Evolutionary conservation across 1,140 invertebrate species (phyloP), one percentile per base, ranked within the genome.

Genomic region (Plodia interpunctella): DNA sequence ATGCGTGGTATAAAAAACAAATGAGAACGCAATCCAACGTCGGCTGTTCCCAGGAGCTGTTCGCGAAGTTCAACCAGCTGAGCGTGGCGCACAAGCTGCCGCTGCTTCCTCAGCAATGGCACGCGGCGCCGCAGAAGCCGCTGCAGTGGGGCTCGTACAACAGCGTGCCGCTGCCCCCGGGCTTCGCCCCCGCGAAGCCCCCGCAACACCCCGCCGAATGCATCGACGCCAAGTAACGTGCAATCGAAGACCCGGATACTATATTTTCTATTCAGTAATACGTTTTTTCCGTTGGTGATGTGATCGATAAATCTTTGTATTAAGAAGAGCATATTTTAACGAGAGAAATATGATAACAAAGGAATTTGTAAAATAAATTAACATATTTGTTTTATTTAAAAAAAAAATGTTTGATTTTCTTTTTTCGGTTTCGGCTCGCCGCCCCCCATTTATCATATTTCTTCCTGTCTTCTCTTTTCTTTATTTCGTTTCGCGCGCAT

Each of bases 351-450:
- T 87, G 84, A 89, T 87, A 86, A 88, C 85, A 83, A 83, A 85
- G 79, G 80, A 88, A 86, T 89, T 89, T 89, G 78, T 87, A 87
- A 87, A 89, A 89, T 87, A 85, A 89, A 89, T 88, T 89, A 87
- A 89, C 82, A 70, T 85, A 87, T 87, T 88, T 86, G 84, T 89
- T 89, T 88, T 88, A 88, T 89, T 89, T 88, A 78, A 80, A 79
- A 70, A 71, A 67, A 60, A 59, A 53, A 49, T n/a, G 51, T 69
- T 70, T 74, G 70, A 74, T 75, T 80, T 72, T 67, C 71, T 66
- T 70, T 56, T 21, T 60, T 66, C 59, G 44, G 44, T 66, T 60
- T 54, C 51, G 59, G 60, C 64, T 65, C 61, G 62, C 55, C 63
- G 58, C 60, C 66, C 70, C 62, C 50, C 63, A 66, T 49, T 70